Conservation (phyloP, 2,113 vertebrate species). For the Isurus oxyrinchus region DNA sequence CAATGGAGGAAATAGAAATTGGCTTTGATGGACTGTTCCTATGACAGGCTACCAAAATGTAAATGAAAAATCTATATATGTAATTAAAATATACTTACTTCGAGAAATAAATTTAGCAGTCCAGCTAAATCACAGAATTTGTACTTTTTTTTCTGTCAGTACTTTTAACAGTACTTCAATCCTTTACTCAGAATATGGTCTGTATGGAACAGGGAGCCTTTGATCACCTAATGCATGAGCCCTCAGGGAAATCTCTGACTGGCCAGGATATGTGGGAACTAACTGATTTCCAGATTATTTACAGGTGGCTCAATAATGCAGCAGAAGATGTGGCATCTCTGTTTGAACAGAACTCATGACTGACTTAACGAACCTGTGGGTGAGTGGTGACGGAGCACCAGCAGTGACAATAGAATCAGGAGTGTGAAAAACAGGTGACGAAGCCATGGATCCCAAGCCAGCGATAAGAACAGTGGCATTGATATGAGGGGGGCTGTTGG, state of each 20-base stretch:
- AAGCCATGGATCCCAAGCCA: background rate
- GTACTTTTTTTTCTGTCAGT: background rate
- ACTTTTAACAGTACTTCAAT: background rate
- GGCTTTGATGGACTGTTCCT: background rate
- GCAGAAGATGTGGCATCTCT: background rate
- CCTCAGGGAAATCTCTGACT: background rate
- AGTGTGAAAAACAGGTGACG: no score
- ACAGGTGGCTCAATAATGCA: background rate
- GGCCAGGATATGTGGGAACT: background rate
- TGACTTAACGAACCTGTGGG: background rate
- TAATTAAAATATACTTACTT: constrained; percentile 3
- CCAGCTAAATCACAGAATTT: background rate
- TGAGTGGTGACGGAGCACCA: background rate
- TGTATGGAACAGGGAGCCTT: background rate
- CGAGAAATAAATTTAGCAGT: background rate
- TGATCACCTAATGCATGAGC: background rate
- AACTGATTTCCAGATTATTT: background rate
- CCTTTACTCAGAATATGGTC: background rate
- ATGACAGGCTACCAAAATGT: constrained; percentile 6
- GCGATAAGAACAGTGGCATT: background rate
- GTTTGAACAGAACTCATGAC: background rate
- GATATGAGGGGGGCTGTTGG: background rate
- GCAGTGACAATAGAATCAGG: background rate
- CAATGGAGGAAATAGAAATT: background rate
- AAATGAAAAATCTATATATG: background rate